phyloP scores from a whole-genome alignment of 2,113 vertebrate species.

The Globicephala melas region DNA sequence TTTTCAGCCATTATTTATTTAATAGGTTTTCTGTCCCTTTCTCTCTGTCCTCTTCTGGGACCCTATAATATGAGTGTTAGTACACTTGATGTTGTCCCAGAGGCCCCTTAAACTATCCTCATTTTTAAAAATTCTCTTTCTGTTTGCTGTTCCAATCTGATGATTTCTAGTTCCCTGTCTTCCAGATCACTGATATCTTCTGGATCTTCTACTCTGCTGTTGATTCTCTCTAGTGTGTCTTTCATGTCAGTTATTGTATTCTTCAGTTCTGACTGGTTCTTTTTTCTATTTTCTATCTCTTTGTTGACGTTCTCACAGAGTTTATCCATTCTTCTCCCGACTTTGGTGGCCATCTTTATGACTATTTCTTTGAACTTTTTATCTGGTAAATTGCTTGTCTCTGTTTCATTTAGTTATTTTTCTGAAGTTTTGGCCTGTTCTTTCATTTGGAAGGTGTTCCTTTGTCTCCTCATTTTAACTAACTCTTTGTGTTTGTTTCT shows the following conservation, averaged over 20 bases:
- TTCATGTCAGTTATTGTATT: not conserved
- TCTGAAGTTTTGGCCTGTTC: not conserved
- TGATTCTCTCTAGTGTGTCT: not conserved
- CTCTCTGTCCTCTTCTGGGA: not conserved
- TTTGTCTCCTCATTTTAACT: not conserved
- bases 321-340: not conserved
- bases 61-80: not conserved
- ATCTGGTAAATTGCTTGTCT: not conserved
- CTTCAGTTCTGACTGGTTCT: not conserved
- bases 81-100: not conserved
- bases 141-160: too few species aligned
- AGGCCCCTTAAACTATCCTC: not conserved
- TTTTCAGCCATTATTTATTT: not conserved
- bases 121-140: not conserved
- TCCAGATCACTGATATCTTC: not conserved
- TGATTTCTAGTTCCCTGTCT: not conserved
- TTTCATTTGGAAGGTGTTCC: not conserved
- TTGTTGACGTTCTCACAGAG: not conserved
- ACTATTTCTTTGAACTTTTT: not conserved
- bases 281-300: not conserved
- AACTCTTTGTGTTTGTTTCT: not conserved
- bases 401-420: not conserved
- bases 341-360: not conserved
- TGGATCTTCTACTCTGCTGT: not conserved
- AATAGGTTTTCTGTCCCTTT: not conserved